A percentile compares a stretch with the other conserved stretches of the same genome.
Conservation (phyloP, 2,113 vertebrate species). For the Galeopterus variegatus region DNA sequence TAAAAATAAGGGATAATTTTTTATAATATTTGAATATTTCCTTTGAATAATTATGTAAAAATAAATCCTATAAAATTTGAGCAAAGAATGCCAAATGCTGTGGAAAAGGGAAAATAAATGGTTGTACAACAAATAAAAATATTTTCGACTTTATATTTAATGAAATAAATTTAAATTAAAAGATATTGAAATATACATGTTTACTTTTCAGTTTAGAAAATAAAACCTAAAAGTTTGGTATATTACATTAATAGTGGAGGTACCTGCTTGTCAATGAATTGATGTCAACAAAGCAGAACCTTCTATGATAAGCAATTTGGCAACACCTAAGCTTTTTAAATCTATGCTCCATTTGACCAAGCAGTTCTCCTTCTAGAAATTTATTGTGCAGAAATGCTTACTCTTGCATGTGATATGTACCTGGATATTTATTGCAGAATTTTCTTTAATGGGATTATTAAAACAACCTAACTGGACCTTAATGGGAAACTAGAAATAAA, state of each 20-base stretch:
- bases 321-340: neutral
- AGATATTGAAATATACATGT: neutral
- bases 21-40: neutral
- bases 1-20: slow-evolving; percentile 11
- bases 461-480: neutral
- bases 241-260: neutral
- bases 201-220: slow-evolving; percentile 12
- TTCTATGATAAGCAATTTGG: neutral
- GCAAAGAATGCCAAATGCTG: neutral
- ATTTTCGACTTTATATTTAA: slow-evolving; percentile 19
- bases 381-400: neutral
- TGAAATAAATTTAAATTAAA: neutral
- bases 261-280: slow-evolving; percentile 28
- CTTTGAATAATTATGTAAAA: slow-evolving; percentile 17
- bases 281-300: neutral
- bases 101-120: neutral
- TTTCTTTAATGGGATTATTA: neutral
- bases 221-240: slow-evolving; percentile 15
- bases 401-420: neutral
- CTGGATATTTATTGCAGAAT: neutral
- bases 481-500: neutral
- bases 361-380: slow-evolving; percentile 15
- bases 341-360: neutral
- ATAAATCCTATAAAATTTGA: neutral
- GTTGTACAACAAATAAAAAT: neutral